A percentile compares a stretch with the other conserved stretches of the same genome.
phyloP scores from a whole-genome alignment of 1,140 invertebrate genomes.

The Drosophila equinoxialis region DNA sequence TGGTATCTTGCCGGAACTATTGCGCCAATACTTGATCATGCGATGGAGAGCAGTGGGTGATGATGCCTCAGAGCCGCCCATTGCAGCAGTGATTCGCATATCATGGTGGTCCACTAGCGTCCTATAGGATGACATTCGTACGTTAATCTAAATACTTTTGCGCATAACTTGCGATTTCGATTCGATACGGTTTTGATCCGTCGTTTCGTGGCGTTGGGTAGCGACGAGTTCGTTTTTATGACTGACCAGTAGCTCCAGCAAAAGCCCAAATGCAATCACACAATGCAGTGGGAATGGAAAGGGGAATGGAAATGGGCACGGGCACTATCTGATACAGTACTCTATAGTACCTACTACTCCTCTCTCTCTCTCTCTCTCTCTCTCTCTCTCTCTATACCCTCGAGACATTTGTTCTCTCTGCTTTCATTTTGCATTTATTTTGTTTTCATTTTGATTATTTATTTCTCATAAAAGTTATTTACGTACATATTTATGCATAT shows the following conservation, averaged over 20 bases:
- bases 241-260: conserved; percentile 20
- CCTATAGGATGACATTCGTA: conserved; percentile 61
- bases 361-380: too few relatives aligned
- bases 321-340: conserved; percentile 16
- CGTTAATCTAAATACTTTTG: conserved; percentile 4
- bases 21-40: conserved; percentile 78
- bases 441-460: neutral
- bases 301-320: neutral
- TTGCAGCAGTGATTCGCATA: neutral
- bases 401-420: neutral
- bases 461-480: conserved; percentile 7
- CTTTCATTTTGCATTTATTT: conserved; percentile 1
- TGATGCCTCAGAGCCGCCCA: conserved; percentile 30
- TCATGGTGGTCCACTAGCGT: conserved; percentile 58
- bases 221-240: conserved; percentile 13
- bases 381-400: neutral
- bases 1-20: conserved; percentile 65
- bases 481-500: neutral
- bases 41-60: conserved; percentile 65
- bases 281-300: conserved; percentile 8
- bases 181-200: conserved; percentile 3
- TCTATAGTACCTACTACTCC: neutral
- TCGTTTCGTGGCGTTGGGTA: conserved; percentile 9
- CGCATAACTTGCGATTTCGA: conserved; percentile 11
- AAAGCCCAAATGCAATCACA: conserved; percentile 20